These are phyloP conservation scores for Phoxinus phoxinus DNA, from an alignment of 2,113 vertebrate genomes.

Conservation along the genomic window DNA sequence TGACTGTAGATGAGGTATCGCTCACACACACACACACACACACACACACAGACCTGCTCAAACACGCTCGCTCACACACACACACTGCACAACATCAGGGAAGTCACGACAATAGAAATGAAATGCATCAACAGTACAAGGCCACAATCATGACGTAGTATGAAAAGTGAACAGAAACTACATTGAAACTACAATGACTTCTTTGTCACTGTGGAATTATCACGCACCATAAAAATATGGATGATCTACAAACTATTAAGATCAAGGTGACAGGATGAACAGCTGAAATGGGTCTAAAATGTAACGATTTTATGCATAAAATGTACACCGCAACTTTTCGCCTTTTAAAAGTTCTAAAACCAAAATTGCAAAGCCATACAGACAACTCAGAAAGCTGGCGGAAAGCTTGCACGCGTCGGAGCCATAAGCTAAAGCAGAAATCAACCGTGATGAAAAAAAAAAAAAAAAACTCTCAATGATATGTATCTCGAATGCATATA, in stretches of 20 bases:
- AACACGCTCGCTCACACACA: neutral
- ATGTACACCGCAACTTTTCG: conserved; percentile 35
- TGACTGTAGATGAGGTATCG: conserved; percentile 75
- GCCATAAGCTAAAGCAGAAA: conserved; percentile 53
- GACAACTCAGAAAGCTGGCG: neutral
- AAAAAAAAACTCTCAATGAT: conserved; percentile 59
- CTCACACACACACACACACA: conserved; percentile 45
- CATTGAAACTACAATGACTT: conserved; percentile 44
- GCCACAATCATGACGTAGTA: conserved; percentile 76
- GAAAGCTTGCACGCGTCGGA: conserved; percentile 40
- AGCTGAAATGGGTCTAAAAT: conserved; percentile 51
- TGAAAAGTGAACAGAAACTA: conserved; percentile 51
- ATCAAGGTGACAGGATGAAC: conserved; percentile 44
- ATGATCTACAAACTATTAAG: conserved; percentile 51
- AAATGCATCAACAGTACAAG: conserved; percentile 77
- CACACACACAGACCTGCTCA: neutral
- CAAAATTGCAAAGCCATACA: conserved; percentile 17
- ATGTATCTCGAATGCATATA: conserved; percentile 64
- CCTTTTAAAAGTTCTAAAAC: conserved; percentile 36
- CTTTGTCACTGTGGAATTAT: conserved; percentile 42
- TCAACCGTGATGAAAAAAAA: conserved; percentile 5
- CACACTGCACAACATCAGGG: conserved; percentile 62
- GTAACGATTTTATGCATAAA: conserved; percentile 58
- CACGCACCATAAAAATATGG: conserved; percentile 50
- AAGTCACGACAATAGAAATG: conserved; percentile 63